These are phyloP conservation scores for Apostichopus californicus DNA, from an alignment of 35 echinoderm and acorn worm species.

Conservation along the genomic window DNA sequence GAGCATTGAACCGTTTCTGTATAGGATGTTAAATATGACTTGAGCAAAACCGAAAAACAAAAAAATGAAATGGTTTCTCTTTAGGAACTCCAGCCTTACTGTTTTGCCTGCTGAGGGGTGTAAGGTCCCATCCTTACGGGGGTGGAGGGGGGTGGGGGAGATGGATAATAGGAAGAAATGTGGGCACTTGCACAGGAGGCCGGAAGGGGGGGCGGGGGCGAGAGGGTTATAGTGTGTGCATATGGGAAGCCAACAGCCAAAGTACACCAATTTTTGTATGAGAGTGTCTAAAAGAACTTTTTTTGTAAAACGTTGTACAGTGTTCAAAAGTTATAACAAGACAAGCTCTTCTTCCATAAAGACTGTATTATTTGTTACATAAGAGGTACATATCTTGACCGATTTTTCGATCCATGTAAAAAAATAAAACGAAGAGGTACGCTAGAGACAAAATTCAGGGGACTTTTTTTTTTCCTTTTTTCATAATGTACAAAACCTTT, in stretches of 20 bases:
- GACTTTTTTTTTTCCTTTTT: conserved; percentile 20
- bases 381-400: conserved; percentile 46
- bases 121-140: background rate
- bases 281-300: conserved; percentile 28
- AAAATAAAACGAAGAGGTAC: background rate
- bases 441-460: background rate
- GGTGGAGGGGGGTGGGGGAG: background rate
- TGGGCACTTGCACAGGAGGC: background rate
- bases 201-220: background rate
- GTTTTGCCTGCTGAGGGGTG: background rate
- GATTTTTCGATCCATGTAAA: conserved; percentile 33
- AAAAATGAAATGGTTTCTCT: conserved; percentile 23
- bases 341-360: background rate
- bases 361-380: conserved; percentile 34
- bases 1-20: conserved; percentile 1
- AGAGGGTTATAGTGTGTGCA: background rate
- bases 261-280: conserved; percentile 38
- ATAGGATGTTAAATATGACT: conserved; percentile 15
- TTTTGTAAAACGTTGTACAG: conserved; percentile 30
- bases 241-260: background rate
- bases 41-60: too few relatives aligned
- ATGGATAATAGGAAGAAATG: background rate
- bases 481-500: conserved; percentile 44
- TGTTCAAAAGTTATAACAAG: background rate
- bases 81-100: conserved; percentile 40